phyloP scores from a whole-genome alignment of 2,113 vertebrate genomes.

The Gymnobelideus leadbeateri region DNA sequence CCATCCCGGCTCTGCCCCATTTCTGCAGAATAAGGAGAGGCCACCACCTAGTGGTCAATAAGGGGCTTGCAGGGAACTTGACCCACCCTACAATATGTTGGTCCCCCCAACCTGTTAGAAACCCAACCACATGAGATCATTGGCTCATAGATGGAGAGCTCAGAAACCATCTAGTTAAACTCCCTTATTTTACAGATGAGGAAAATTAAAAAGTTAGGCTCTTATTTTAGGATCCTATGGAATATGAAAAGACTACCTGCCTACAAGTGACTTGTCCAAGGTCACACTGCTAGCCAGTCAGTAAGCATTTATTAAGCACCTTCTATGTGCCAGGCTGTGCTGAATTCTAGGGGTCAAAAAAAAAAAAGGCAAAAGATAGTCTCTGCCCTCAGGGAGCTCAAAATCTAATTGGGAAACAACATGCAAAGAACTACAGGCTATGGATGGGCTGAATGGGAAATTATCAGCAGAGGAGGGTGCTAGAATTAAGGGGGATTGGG shows the following conservation, averaged over 20 bases:
- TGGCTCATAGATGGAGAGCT: background rate
- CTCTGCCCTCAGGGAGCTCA: background rate
- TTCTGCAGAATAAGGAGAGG: background rate
- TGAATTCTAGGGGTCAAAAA: background rate
- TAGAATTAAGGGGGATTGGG: background rate
- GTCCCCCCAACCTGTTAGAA: background rate
- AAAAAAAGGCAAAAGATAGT: background rate
- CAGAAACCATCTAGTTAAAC: background rate
- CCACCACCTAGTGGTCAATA: conserved; percentile 40
- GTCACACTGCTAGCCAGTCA: background rate
- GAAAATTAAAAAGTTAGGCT: background rate
- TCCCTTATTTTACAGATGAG: background rate
- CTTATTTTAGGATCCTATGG: background rate
- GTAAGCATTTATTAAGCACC: background rate
- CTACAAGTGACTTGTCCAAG: background rate
- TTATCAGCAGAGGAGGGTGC: background rate
- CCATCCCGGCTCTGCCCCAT: background rate
- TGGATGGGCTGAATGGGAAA: background rate
- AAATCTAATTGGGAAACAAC: background rate
- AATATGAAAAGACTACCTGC: background rate
- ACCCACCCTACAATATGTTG: background rate
- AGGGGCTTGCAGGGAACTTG: background rate
- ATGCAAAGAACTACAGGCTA: background rate
- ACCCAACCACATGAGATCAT: background rate
- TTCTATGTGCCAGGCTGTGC: background rate